Evolutionary conservation across 2,888 invertebrate species (phyloP).

Genomic region (Nysson spinosus): DNA sequence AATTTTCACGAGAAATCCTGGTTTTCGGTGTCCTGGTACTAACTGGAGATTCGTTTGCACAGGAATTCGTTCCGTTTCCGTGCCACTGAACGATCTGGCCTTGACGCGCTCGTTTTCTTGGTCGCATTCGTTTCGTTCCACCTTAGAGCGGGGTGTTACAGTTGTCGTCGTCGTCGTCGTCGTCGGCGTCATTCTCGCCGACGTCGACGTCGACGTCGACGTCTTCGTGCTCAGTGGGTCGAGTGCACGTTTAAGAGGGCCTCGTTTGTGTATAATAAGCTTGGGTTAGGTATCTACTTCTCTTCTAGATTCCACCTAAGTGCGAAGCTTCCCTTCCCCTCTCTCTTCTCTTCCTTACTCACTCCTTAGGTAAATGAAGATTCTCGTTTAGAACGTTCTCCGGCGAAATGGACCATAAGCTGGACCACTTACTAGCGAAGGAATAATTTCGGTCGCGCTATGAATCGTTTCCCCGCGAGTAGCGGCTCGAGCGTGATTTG

Average conservation of each 20-base stretch:
- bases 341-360: neutral
- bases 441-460: slow-evolving; percentile 34
- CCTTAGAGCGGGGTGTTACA: no score
- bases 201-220: slow-evolving; percentile 23
- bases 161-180: slow-evolving; percentile 27
- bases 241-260: slow-evolving; percentile 54
- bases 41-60: neutral
- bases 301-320: slow-evolving; percentile 45
- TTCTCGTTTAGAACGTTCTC: slow-evolving; percentile 27
- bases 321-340: slow-evolving; percentile 12
- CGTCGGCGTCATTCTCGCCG: slow-evolving; percentile 14
- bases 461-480: neutral
- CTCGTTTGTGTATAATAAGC: slow-evolving; percentile 61
- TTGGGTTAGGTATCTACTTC: slow-evolving; percentile 46
- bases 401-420: slow-evolving; percentile 42
- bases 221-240: slow-evolving; percentile 59
- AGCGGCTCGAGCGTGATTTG: no score
- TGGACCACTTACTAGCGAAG: slow-evolving; percentile 21
- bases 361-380: slow-evolving; percentile 1
- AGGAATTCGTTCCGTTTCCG: slow-evolving; percentile 6
- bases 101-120: slow-evolving; percentile 6
- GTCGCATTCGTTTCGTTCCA: slow-evolving; percentile 37
- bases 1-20: slow-evolving; percentile 2
- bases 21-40: no score
- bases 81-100: slow-evolving; percentile 1